Evolutionary conservation across 2,888 invertebrate genomes (phyloP), one percentile per base, ranked within the genome.

Genomic region (Allolobophora icterica): DNA sequence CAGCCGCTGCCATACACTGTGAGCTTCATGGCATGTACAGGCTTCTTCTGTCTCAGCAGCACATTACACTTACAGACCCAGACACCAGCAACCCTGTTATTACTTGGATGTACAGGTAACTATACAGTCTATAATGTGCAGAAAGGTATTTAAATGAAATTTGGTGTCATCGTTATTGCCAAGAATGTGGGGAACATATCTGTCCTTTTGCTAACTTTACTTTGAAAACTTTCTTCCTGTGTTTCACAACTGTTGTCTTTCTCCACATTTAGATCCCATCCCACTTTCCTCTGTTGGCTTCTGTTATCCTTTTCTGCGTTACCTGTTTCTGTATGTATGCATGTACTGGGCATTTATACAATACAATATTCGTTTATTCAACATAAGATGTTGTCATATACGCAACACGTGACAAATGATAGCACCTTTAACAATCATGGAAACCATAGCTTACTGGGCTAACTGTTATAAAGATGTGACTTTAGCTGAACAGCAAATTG

Each of bases 21-120:
- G 90, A 71, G 38, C 45, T 90, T n/a, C 34, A 71, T 30, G 90
- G 90, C 38, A n/a, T 38, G 15, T 90, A 90, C 33, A 24, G 71
- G 33, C 71, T 90, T 35, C 35, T 58, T 45, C 90, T 90, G 34
- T 52, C 90, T 90, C 45, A 71, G 30, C 45, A 58, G 83, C 52
- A 71, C 83, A 58, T 90, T 30, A 34, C 34, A 17, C 90, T 90
- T 24, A 33, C 45, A 33, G 90, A 90, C 13, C 83, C 90, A 30
- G 71, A 58, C 45, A 90, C 52, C 33, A 52, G 90, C 58, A 90
- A 52, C 33, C 35, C 34, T 38, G 90, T 90, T n/a, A 45, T 90
- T 30, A 90, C 52, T 6, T 90, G 90, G 90, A 38, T 90, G 58
- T 90, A 90, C 71, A 90, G 71, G 90, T 90, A 87, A 38, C n/a